Conservation (phyloP, 2,888 invertebrate species). For the Aricia artaxerxes region DNA sequence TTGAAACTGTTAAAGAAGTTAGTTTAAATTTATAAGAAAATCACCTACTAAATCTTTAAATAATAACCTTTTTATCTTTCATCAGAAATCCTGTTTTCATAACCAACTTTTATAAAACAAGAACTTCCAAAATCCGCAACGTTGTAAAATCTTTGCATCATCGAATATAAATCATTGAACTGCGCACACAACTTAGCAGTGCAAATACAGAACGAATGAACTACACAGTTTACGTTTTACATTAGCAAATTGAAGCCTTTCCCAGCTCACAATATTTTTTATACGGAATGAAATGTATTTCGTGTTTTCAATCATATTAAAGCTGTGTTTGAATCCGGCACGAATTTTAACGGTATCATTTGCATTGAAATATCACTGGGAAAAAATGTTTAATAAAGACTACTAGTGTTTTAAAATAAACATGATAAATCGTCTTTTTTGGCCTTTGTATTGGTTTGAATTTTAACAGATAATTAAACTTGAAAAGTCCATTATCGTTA, state of each 20-base stretch:
- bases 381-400: not conserved
- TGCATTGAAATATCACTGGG: not conserved
- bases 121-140: not conserved
- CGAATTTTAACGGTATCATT: slow-evolving; percentile 4
- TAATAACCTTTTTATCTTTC: too few relatives aligned
- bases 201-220: slow-evolving; percentile 3
- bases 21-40: too few relatives aligned
- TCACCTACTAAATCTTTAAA: too few relatives aligned
- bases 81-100: too few relatives aligned
- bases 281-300: slow-evolving; percentile 5
- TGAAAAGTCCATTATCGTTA: not conserved
- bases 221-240: not conserved
- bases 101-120: too few relatives aligned
- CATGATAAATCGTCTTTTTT: not conserved
- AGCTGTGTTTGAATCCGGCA: not conserved
- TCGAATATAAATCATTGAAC: not conserved
- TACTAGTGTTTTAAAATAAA: not conserved
- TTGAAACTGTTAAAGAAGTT: too few relatives aligned
- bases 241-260: slow-evolving; percentile 23
- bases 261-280: not conserved
- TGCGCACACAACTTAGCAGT: not conserved
- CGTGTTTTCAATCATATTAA: slow-evolving; percentile 24
- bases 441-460: not conserved
- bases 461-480: not conserved
- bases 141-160: not conserved